Evolutionary conservation across 2,888 invertebrate species (phyloP), one percentile per base, ranked within the genome.

Genomic region (Acleris holmiana): DNA sequence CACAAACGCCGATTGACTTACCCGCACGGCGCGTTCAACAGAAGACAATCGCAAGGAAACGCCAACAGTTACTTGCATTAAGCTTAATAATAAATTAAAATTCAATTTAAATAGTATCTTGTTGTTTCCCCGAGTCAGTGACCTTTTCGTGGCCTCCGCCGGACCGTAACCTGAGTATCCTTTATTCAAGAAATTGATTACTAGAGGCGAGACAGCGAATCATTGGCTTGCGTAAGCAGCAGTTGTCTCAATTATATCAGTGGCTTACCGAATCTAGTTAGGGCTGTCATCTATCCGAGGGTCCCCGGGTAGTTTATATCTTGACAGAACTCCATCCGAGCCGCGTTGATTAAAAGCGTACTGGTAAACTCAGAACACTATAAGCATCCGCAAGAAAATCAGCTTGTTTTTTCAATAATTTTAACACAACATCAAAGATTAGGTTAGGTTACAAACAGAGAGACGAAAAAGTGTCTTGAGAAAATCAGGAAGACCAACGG

Each of bases 101-200:
- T 61, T 63, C 21, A 62, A 63, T 40, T 64, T 54, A 15, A 49
- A 55, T 61, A 21, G 48, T 48, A 48, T 60, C 49, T 59, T 17
- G 23, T 41, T 47, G 46, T n/a, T n/a, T 40, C 21, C 41, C 19
- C 46, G 21, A 44, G 65, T 62, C 62, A 65, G 62, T 56, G 49
- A 69, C 69, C 69, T 62, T 49, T 58, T 47, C 19, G 50, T 25
- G 29, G 62, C 57, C 61, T 40, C 51, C 67, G 65, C 40, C 62
- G 54, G 41, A 67, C 59, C 69, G 61, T 67, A 56, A 46, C 60
- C 65, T 56, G 41, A 46, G 57, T 60, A 64, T 68, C 68, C 68
- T 68, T 68, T 57, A 68, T 66, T 63, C 61, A 53, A 61, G 63
- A 63, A 68, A 64, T 67, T 67, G 61, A 60, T 67, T 67, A 65